Evolutionary conservation across 1,140 invertebrate genomes (phyloP), one percentile per base, ranked within the genome.

Genomic region (Drosophila bocki): DNA sequence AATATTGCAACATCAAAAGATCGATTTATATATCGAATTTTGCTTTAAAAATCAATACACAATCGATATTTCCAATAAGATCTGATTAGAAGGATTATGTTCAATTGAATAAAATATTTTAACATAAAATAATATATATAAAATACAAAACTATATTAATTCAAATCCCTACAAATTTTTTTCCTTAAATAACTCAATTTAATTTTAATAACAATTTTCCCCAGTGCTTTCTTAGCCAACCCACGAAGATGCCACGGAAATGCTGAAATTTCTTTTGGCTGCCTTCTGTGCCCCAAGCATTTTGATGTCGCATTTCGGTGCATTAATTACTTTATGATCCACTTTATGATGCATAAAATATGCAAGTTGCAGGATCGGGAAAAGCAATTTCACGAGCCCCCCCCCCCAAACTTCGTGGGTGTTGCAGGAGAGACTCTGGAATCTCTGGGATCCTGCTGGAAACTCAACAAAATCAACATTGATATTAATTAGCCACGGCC

Each of bases 271-370:
- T 81, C 62, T 63, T 63, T 78, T 45, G 63, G 63, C 37, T 69
- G 72, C 61, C 47, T 22, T n/a, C 29, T 33, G 26, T 41, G 19
- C 62, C 88, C 79, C 22, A 35, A 78, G 88, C 83, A 47, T 77
- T 91, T 87, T 91, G 75, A 82, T 91, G 88, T 91, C 88, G 88
- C 88, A 91, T 91, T 91, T 91, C 76, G 79, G 88, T 83, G 88
- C 82, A 91, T 91, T 91, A 91, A 91, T 91, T 91, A 91, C 88
- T 91, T 91, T 86, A 91, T 91, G 87, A 88, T 90, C 85, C 85
- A 88, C 76, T 87, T 87, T 87, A 87, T 87, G 76, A 15, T 48
- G 67, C 83, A 86, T 88, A 74, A 87, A 87, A 87, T 80, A 87
- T 87, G 84, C 84, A 75, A 62, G 64, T 54, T 48, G 12, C 42